Evolutionary conservation across 2,113 vertebrate species (phyloP), one percentile per base, ranked within the genome.

Genomic region (Lutjanus erythropterus): DNA sequence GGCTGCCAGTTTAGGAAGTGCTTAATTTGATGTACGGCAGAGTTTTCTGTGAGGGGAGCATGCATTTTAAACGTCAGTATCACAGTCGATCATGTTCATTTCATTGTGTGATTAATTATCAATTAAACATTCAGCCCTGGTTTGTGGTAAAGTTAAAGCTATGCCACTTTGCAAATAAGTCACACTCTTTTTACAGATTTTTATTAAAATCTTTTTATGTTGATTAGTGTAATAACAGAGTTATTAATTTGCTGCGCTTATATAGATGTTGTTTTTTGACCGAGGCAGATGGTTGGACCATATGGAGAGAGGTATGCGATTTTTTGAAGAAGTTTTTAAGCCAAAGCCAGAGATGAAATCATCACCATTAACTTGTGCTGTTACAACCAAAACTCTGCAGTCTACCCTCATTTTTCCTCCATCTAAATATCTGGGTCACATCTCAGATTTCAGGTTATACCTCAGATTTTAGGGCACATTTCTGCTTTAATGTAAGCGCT

Each of bases 271-370:
- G 31, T 70, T 79, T 66, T 83, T 82, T 72, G 69, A 88, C 56
- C 50, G 46, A 86, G 81, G 90, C 94, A 95, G 93, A 93, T 95
- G 94, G 91, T 91, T 83, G 37, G 84, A 91, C 85, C 94, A 95
- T 95, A 94, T 94, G 94, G 92, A 93, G 79, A 81, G 71, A 93
- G 88, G 87, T 81, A 83, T 92, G 84, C 88, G 84, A 89, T 87
- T 84, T 85, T 89, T 82, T 91, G 84, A 84, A 88, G 90, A 84
- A 86, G 75, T 81, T 91, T 89, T 89, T 82, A 78, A 5, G 50
- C 58, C 80, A 71, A 50, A 68, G 29, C 35, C 65, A 67, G 75
- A 15, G 23, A 77, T 29, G 33, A 68, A 88, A 74, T 84, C 58
- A 75, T 75, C 62, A 62, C 49, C 21, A 39, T 81, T 80, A 78